Evolutionary conservation across 1,140 invertebrate genomes (phyloP), one percentile per base, ranked within the genome.

Genomic region (Anastrepha obliqua): DNA sequence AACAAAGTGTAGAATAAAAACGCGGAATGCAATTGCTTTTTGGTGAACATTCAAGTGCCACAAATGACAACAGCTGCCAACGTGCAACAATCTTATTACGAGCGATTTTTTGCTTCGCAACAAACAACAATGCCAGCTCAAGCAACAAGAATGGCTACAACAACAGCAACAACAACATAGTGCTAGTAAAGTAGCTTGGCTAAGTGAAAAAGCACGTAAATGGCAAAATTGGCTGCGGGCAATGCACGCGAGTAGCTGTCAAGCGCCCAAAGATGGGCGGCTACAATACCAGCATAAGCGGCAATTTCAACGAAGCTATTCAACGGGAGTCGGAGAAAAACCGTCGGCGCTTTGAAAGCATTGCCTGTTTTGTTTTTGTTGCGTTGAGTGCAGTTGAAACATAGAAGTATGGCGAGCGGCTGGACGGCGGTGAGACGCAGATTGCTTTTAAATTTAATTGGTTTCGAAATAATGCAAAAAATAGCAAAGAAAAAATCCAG

Each of bases 381-480:
- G 74, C 74, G 51, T 81, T 55, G 74, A 20, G 44, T 81, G 74
- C 15, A 44, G 15, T 47, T 8, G 11, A 20, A 11, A 13, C 39
- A 29, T 44, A 17, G 42, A 17, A 55, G 51, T 55, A 47, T 15
- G 39, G 67, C 67, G 15, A 15, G 3, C 9, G 9, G 47, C 74
- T 78, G 74, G 74, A 78, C 44, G 74, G 47, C 74, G 47, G 74
- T 78, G 17, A 78, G 47, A 58, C 47, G 47, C 44, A 81, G 74
- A 81, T 81, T 81, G 74, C 74, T 81, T 81, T 81, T 81, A 81
- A 81, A 81, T 81, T 81, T 81, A 81, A 81, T 81, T 81, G 74
- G 74, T 81, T 81, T 81, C 17, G 74, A 81, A 81, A 81, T 81
- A 81, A 81, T 81, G 74, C 74, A 58, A 55, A 42, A 81, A 51